These are phyloP conservation scores for Pristionchus entomophagus DNA, from an alignment of 2,888 invertebrate genomes.

Conservation along the genomic window DNA sequence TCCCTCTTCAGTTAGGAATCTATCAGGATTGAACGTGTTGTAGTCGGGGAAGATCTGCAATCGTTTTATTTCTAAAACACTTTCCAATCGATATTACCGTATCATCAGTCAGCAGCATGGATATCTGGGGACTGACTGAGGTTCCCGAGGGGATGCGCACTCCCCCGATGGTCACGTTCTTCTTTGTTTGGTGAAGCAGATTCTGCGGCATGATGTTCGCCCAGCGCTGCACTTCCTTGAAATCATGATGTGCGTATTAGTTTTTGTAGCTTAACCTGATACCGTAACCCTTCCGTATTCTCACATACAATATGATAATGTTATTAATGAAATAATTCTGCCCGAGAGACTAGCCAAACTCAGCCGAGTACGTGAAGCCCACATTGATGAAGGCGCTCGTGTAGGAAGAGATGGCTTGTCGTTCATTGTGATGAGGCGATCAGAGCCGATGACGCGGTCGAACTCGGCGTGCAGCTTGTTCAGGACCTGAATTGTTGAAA, in stretches of 20 bases:
- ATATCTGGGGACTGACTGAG: slow-evolving; percentile 56
- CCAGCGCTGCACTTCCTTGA: slow-evolving; percentile 57
- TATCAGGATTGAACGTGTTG: slow-evolving; percentile 50
- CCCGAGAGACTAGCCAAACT: too few relatives aligned
- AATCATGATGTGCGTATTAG: too few relatives aligned
- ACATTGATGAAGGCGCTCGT: slow-evolving; percentile 57
- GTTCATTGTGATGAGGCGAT: slow-evolving; percentile 6
- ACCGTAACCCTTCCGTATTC: too few relatives aligned
- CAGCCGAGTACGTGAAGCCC: too few relatives aligned
- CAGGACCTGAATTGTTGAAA: slow-evolving; percentile 49
- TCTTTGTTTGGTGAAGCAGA: slow-evolving; percentile 44
- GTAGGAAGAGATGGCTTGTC: slow-evolving; percentile 55
- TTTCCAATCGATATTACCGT: slow-evolving; percentile 9
- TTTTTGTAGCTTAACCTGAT: too few relatives aligned
- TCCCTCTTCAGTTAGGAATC: slow-evolving; percentile 52
- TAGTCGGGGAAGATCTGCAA: slow-evolving; percentile 57
- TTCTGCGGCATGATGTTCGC: slow-evolving; percentile 58
- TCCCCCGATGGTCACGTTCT: background rate
- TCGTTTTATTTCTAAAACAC: background rate
- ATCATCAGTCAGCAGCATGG: slow-evolving; percentile 54
- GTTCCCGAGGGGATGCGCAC: slow-evolving; percentile 53
- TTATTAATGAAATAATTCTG: too few relatives aligned
- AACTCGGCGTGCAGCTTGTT: slow-evolving; percentile 55
- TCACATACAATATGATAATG: too few relatives aligned
- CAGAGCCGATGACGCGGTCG: too few relatives aligned